Conservation (phyloP, 2,888 invertebrate genomes). For the Diadromus collaris region DNA sequence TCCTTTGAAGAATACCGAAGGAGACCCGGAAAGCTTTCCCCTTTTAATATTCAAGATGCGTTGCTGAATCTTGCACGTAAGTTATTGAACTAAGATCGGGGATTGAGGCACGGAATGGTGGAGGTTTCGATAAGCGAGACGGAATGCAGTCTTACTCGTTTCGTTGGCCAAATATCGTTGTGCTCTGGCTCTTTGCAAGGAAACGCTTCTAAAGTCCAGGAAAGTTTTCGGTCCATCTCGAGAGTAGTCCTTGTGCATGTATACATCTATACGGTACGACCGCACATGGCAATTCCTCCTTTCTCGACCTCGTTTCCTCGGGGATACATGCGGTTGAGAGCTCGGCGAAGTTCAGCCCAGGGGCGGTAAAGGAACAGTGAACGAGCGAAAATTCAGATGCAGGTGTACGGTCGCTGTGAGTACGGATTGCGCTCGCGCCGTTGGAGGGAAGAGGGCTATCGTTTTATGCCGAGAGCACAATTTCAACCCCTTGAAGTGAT, state of each 20-base stretch:
- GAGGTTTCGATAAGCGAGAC: neutral
- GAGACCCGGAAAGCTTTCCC: neutral
- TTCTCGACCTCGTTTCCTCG: constrained; percentile 27
- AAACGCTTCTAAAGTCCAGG: constrained; percentile 9
- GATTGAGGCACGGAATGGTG: neutral
- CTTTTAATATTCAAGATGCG: constrained; percentile 13
- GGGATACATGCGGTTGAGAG: constrained; percentile 25
- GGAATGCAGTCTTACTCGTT: neutral
- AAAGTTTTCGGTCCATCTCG: constrained; percentile 23
- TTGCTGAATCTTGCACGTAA: neutral
- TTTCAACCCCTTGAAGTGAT: neutral
- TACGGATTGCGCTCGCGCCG: neutral
- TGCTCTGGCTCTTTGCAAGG: constrained; percentile 6
- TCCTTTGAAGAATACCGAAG: constrained; percentile 4
- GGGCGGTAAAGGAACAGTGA: constrained; percentile 4
- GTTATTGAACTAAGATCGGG: neutral
- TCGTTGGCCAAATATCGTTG: neutral
- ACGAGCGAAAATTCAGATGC: constrained; percentile 24
- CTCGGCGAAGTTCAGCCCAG: constrained; percentile 23
- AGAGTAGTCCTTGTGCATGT: constrained; percentile 7
- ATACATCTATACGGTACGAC: neutral
- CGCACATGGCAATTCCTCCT: constrained; percentile 4
- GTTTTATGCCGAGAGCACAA: neutral
- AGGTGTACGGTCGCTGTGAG: neutral
- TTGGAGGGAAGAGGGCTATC: neutral